Evolutionary conservation across 1,140 invertebrate species (phyloP).

Genomic region (Brachionus paranguensis): DNA sequence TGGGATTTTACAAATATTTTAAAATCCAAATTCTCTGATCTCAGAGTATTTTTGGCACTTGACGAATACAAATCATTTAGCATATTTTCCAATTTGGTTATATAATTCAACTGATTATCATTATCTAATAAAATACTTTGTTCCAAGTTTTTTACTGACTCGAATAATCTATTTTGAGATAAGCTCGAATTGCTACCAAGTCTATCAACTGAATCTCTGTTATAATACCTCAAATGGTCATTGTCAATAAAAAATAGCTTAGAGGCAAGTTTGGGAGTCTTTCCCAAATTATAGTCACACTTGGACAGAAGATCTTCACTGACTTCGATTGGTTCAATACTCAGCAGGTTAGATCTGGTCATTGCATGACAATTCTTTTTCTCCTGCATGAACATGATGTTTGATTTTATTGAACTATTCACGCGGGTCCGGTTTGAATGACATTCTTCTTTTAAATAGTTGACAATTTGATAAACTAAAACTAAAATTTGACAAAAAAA

Average conservation of each 20-base stretch:
- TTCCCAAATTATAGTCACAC: neutral
- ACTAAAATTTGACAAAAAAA: neutral
- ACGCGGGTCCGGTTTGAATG: neutral
- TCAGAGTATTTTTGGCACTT: neutral
- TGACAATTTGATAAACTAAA: neutral
- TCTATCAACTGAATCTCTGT: neutral
- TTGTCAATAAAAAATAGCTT: constrained; percentile 5
- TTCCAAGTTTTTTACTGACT: neutral
- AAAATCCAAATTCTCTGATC: neutral
- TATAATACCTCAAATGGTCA: neutral
- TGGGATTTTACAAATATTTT: neutral
- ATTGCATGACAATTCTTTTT: neutral
- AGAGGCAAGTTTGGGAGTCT: neutral
- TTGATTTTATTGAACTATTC: neutral
- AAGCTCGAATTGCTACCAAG: neutral
- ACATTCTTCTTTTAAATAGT: neutral
- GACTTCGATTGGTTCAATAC: neutral
- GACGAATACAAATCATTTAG: neutral
- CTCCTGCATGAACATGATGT: neutral
- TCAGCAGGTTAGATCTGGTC: neutral
- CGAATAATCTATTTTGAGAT: neutral
- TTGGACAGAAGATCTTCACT: neutral
- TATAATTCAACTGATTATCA: neutral
- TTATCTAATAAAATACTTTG: neutral
- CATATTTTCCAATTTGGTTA: neutral